phyloP scores from a whole-genome alignment of 2,797 vertebrate genomes.

The Diplodus sargus region DNA sequence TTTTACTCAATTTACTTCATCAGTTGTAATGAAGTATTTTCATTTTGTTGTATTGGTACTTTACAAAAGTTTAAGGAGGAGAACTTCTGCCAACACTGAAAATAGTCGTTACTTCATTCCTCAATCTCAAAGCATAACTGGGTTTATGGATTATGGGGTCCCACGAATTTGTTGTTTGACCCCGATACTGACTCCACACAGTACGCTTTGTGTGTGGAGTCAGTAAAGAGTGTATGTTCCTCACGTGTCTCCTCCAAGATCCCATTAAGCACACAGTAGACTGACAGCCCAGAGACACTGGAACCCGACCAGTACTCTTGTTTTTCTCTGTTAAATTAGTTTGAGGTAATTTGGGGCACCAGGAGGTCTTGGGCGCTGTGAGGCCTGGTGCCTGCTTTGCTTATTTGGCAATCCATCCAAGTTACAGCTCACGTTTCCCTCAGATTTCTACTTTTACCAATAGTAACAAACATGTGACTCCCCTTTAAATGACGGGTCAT shows the following conservation, averaged over 20 bases:
- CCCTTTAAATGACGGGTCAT: no score
- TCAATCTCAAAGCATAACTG: not conserved
- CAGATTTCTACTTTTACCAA: not conserved
- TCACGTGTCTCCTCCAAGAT: not conserved
- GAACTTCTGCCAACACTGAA: not conserved
- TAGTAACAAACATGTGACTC: not conserved
- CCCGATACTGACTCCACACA: not conserved
- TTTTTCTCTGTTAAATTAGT: conserved; percentile 1
- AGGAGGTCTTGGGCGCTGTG: not conserved
- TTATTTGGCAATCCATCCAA: not conserved
- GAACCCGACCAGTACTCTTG: not conserved
- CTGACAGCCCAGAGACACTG: not conserved
- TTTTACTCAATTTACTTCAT: not conserved
- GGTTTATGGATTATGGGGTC: not conserved
- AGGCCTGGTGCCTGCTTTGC: not conserved
- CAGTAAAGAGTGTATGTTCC: not conserved
- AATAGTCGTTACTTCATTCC: not conserved
- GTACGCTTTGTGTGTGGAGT: not conserved
- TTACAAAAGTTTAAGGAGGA: not conserved
- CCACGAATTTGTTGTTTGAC: not conserved
- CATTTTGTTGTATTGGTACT: not conserved
- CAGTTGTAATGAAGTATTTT: not conserved
- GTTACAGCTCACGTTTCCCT: not conserved
- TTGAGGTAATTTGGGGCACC: not conserved
- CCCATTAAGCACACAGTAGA: not conserved